Evolutionary conservation across 2,797 vertebrate genomes (phyloP), one percentile per base, ranked within the genome.

Genomic region (Ctenochaetus hawaiiensis): DNA sequence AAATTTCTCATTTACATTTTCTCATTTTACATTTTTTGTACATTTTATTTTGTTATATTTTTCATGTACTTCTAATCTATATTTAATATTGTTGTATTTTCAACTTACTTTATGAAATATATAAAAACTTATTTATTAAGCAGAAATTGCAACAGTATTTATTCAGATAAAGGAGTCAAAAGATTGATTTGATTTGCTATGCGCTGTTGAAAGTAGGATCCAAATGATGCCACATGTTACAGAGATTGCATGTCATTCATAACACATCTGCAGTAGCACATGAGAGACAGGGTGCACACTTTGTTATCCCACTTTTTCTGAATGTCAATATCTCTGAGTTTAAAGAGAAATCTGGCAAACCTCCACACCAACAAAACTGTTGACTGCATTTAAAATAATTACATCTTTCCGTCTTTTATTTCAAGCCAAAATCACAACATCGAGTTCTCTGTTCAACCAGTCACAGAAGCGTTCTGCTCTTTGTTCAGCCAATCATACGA

Each of bases 401-500:
- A 75, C 48, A 78, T 84, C 82, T 81, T 67, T 58, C 43, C 47
- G 10, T 64, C 69, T 87, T 85, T 87, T 78, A 88, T 82, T 86
- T 54, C 1, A 20, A 75, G 86, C 83, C 87, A 89, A 83, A 82
- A 78, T 62, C 17, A 12, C 9, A 7, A 83, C 75, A 26, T 73
- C 5, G 39, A 71, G 49, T 63, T 78, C 74, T 86, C 74, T 77
- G 79, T 87, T 88, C 83, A 78, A 64, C 78, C 83, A 84, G 82
- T 87, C 78, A 84, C 84, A 81, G 73, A 84, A 76, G 84, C 22
- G 65, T 71, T 83, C 71, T 60, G 68, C 79, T 80, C 82, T 87
- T 81, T 86, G 84, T 84, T 89, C 78, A 82, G 84, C 87, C 91
- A 92, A 91, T 91, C 89, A 82, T n/a, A 63, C 66, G 43, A 85